These are phyloP conservation scores for Buphagus erythrorhynchus DNA, from an alignment of 2,797 vertebrate genomes.

Conservation along the genomic window DNA sequence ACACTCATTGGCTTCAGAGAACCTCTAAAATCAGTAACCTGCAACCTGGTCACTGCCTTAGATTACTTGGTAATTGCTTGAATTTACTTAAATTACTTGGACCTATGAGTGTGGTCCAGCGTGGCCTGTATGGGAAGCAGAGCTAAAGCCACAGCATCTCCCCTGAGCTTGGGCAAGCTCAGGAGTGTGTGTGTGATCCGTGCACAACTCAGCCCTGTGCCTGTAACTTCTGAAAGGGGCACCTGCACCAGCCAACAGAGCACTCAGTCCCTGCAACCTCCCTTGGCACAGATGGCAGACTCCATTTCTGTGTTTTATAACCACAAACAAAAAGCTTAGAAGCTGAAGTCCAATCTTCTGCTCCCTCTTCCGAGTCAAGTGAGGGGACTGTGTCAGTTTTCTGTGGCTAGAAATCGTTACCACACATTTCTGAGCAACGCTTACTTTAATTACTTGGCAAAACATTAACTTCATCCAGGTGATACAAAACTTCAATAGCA, in stretches of 20 bases:
- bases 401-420: not conserved
- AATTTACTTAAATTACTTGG: not conserved
- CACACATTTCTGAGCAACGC: not conserved
- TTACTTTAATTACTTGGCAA: constrained; percentile 60
- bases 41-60: not conserved
- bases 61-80: not conserved
- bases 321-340: not conserved
- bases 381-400: not conserved
- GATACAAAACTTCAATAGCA: constrained; percentile 60
- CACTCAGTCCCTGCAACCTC: not conserved
- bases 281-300: rapidly evolving
- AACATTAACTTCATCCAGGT: constrained; percentile 5
- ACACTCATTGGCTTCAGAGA: not conserved
- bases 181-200: rapidly evolving
- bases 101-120: not conserved
- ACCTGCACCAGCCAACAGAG: not conserved
- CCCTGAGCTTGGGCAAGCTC: not conserved
- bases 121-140: rapidly evolving
- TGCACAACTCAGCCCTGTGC: not conserved
- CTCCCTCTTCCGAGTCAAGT: rapidly evolving
- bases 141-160: not conserved
- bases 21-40: not conserved
- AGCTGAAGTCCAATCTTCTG: not conserved
- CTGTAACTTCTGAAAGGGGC: not conserved
- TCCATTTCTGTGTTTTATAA: rapidly evolving